Conservation (phyloP, 2,797 vertebrate genomes). For the Oreortyx pictus region DNA sequence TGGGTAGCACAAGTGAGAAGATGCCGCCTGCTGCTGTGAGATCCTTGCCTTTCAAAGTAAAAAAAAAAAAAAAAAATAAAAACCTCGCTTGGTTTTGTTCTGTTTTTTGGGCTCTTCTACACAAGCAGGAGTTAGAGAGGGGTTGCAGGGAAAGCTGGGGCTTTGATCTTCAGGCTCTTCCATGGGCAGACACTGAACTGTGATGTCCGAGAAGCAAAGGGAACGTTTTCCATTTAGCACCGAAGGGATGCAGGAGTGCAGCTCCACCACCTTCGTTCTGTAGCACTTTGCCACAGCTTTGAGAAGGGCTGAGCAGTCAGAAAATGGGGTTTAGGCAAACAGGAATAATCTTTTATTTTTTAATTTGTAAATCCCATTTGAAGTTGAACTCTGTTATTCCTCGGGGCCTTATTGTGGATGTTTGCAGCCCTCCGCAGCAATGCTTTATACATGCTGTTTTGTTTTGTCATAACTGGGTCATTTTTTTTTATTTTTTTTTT, state of each 20-base stretch:
- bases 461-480: conserved; percentile 63
- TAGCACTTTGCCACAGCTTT: not conserved
- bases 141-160: not conserved
- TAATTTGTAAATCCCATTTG: conserved; percentile 43
- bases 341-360: conserved; percentile 12
- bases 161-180: not conserved
- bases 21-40: not conserved
- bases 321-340: not conserved
- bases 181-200: not conserved
- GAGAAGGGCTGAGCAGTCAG: not conserved
- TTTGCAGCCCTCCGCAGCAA: not conserved
- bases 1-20: not conserved
- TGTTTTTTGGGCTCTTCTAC: not conserved
- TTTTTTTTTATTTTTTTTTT: not conserved
- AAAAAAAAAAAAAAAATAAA: not conserved
- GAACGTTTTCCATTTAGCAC: not conserved
- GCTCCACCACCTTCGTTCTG: accelerated
- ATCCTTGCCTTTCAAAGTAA: not conserved
- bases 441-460: not conserved
- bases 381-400: conserved; percentile 32
- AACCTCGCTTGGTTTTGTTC: not conserved
- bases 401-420: not conserved
- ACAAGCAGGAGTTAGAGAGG: not conserved
- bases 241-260: accelerated
- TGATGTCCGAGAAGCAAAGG: not conserved